Evolutionary conservation across 2,113 vertebrate genomes (phyloP), one percentile per base, ranked within the genome.

Genomic region (Odontesthes bonariensis): DNA sequence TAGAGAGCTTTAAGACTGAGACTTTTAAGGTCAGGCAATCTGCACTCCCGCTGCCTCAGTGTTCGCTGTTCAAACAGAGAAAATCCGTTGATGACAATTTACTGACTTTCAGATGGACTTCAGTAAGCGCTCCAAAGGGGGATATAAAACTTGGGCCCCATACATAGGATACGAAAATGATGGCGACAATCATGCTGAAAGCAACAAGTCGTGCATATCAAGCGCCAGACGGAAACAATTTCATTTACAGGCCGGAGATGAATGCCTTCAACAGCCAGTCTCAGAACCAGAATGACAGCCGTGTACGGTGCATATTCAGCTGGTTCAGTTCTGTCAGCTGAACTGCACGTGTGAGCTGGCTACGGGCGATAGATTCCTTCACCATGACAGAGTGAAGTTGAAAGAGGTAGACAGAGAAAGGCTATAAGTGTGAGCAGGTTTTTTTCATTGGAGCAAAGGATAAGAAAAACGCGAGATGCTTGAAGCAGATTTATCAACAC

Each of bases 291-390:
- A 55, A 69, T 13, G 38, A 77, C 73, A 76, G 67, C 53, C 53
- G 33, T 84, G 59, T 53, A 49, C 53, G 46, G 51, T 47, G 35
- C 54, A 65, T 66, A 53, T 77, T 78, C 56, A 33, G 60, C 54
- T 65, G 75, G 51, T 53, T 67, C 56, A 20, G 23, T 62, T 70
- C 58, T 22, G 69, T 89, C 89, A 90, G 88, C 90, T 91, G 83
- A 91, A 85, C 60, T 56, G 81, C 87, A 92, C 63, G 77, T 90
- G 90, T 67, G 73, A 86, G 57, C 72, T 85, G 81, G 69, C 83
- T 56, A n/a, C 33, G 66, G 77, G 73, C 1, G 14, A 70, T 33
- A 69, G 81, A 92, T 91, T 94, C 89, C 81, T 88, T 86, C 75
- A 77, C 81, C 79, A 72, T 92, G 88, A 91, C 84, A 76, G 67